Evolutionary conservation across 2,113 vertebrate genomes (phyloP), one percentile per base, ranked within the genome.

Genomic region (Morone saxatilis): DNA sequence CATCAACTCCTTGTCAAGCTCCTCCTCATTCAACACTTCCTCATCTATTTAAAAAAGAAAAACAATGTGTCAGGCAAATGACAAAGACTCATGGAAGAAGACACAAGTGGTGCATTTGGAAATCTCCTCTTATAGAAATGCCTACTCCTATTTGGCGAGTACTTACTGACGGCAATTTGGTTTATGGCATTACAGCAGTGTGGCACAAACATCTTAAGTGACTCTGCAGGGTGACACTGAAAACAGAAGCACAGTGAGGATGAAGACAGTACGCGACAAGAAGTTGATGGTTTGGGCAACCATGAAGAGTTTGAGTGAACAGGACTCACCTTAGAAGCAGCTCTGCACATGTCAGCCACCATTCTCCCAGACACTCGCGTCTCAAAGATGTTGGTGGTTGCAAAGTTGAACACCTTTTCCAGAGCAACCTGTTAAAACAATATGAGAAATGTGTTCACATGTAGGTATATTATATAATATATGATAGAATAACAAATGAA

Each of bases 301-400:
- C 7, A 31, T 3, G 2, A 48, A 20, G 20, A 8, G 10, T 59
- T 5, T 38, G n/a, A 66, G 43, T 5, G 43, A 25, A 71, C 22
- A 14, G 41, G 43, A 76, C 67, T 92, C 54, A 99, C 98, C 94
- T 99, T 99, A 59, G 98, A 93, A 79, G 98, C 96, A 86, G 98
- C 98, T 90, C 98, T 96, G 95, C 98, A 99, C 97, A 99, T 98
- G 86, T 99, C 97, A 0, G 98, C 97, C 76, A 99, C 98, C 98
- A 99, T 99, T 72, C 97, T 97, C 51, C 98, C 98, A 63, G 98
- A 94, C 45, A 99, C 98, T 90, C 97, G 97, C 0, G 98, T 99
- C 95, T 99, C 98, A 95, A 99, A 99, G 94, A 99, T 98, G 92
- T 99, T 99, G 53, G 97, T 99, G 80, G 98, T 91, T 61, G 98